Evolutionary conservation across 2,797 vertebrate species (phyloP), one percentile per base, ranked within the genome.

Genomic region (Artibeus jamaicensis): DNA sequence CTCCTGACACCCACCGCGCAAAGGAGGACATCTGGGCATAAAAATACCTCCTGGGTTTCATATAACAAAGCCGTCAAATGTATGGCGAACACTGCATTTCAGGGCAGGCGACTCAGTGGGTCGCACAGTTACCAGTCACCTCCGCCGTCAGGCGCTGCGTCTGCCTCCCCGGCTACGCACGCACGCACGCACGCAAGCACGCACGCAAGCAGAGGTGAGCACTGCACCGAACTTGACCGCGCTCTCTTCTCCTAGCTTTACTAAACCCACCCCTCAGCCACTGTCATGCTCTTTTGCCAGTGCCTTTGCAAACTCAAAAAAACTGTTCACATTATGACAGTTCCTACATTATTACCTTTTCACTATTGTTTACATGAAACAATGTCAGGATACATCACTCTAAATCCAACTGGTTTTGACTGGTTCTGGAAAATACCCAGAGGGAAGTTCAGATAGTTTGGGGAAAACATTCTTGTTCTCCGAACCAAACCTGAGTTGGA

Each of bases 141-240:
- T 12, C 34, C 12, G 8, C 73, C 0, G 0, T 29, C 11, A 32
- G 57, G 68, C 22, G 3, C 22, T 50, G 46, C 5, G 0, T 3
- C 39, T 10, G 29, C 9, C 32, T 26, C 44, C 44, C 44, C 6
- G 6, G 44, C 44, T 10, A 44, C 44, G 26, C 29, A 11, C 32
- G 42, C 42, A 42, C n/a, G n/a, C n/a, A n/a, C n/a, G n/a, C n/a
- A n/a, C n/a, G n/a, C n/a, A n/a, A n/a, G n/a, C n/a, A n/a, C n/a
- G n/a, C n/a, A n/a, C 42, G 24, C 29, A 11, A 29, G 9, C 62
- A 48, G 42, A 32, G 39, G 0, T 15, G 34, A 86, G 70, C 37
- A 19, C 1, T 19, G 14, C 34, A 26, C 9, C n/a, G n/a, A n/a
- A n/a, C n/a, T n/a, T n/a, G n/a, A n/a, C n/a, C n/a, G n/a, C n/a